Percentiles rank a stretch among this genome's conserved stretches.
phyloP scores from a whole-genome alignment of 2,888 invertebrate genomes.

The Tuta absoluta region DNA sequence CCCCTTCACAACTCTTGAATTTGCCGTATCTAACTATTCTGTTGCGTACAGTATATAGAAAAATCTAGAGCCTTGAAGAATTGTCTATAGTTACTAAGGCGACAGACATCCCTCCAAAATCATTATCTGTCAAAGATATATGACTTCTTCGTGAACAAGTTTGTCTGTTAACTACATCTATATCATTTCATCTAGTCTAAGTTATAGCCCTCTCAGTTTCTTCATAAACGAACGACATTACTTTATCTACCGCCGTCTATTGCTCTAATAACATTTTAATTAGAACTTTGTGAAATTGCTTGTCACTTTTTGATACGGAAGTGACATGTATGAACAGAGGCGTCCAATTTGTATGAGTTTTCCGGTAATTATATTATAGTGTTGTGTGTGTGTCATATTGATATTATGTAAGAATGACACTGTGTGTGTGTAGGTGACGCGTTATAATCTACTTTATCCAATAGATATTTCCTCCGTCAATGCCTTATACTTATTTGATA shows the following conservation, averaged over 20 bases:
- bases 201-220: conserved; percentile 59
- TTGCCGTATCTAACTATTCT: no score
- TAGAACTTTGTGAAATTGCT: conserved; percentile 13
- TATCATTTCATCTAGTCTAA: conserved; percentile 28
- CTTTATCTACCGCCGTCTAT: conserved; percentile 15
- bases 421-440: not conserved
- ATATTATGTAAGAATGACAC: not conserved
- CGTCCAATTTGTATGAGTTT: not conserved
- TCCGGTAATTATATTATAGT: not conserved
- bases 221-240: conserved; percentile 41
- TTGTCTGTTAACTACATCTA: not conserved
- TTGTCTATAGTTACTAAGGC: no score
- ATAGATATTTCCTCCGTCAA: no score
- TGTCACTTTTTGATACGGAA: conserved; percentile 2
- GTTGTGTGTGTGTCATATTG: not conserved
- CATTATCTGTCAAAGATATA: no score
- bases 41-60: no score
- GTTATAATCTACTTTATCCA: no score
- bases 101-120: no score
- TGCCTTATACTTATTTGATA: no score
- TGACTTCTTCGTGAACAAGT: no score
- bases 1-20: no score
- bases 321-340: not conserved
- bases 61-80: no score
- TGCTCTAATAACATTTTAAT: conserved; percentile 18